Evolutionary conservation across 2,888 invertebrate species (phyloP).

Genomic region (Ophion ventricosus): DNA sequence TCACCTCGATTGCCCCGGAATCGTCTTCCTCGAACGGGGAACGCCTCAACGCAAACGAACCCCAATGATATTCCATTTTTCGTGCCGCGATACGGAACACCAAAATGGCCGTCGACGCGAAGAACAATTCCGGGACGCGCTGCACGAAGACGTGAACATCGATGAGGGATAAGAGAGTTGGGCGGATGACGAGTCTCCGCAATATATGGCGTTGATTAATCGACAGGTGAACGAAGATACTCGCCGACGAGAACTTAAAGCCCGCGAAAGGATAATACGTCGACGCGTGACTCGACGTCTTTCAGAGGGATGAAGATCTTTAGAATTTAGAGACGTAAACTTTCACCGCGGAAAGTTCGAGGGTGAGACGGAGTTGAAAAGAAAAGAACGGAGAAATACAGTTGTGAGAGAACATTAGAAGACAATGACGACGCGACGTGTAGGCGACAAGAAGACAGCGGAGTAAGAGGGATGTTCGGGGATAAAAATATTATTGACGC

Average conservation of each 20-base stretch:
- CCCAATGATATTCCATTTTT: no score
- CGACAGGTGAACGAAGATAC: slow-evolving; percentile 30
- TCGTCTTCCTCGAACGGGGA: no score
- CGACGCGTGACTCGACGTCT: slow-evolving; percentile 29
- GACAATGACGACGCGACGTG: slow-evolving; percentile 12
- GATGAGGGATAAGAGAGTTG: background rate
- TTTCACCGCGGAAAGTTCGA: background rate
- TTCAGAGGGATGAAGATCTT: slow-evolving; percentile 32
- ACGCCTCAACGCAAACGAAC: no score
- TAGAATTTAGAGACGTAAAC: slow-evolving; percentile 50
- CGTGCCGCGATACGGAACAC: background rate
- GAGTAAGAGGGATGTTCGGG: slow-evolving; percentile 58
- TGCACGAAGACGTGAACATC: background rate
- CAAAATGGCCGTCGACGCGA: background rate
- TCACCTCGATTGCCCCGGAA: no score
- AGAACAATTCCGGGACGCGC: background rate
- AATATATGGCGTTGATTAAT: slow-evolving; percentile 49
- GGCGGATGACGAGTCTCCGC: background rate
- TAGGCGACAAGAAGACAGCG: slow-evolving; percentile 37
- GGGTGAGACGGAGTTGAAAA: slow-evolving; percentile 55
- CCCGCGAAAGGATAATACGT: slow-evolving; percentile 10
- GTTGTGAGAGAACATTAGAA: slow-evolving; percentile 70
- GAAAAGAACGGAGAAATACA: background rate
- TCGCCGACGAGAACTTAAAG: slow-evolving; percentile 5
- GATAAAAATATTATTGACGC: slow-evolving; percentile 79